These are phyloP conservation scores for Ferdinandea cuprea DNA, from an alignment of 2,888 invertebrate genomes.

Conservation along the genomic window DNA sequence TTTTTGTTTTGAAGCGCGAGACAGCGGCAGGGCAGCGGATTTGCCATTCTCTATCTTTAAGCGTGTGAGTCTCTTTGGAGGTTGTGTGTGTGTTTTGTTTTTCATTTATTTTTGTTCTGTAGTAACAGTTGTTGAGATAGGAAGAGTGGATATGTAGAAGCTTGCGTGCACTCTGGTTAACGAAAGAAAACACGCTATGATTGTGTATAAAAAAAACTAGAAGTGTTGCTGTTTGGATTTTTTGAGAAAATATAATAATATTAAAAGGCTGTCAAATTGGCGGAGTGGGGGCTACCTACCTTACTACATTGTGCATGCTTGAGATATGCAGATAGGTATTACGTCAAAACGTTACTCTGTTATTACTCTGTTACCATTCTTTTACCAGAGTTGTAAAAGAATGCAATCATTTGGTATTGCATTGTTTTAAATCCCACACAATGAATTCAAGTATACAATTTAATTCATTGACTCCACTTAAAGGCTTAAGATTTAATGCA, in stretches of 20 bases:
- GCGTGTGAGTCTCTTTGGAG: slow-evolving; percentile 26
- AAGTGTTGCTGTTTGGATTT: slow-evolving; percentile 24
- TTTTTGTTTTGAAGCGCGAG: slow-evolving; percentile 29
- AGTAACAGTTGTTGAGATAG: slow-evolving; percentile 49
- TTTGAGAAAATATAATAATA: slow-evolving; percentile 36
- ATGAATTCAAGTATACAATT: no score
- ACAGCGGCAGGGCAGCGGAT: slow-evolving; percentile 5
- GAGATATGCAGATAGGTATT: background rate
- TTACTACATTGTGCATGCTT: slow-evolving; percentile 2
- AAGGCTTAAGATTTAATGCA: no score
- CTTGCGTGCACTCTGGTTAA: slow-evolving; percentile 40
- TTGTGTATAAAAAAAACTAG: slow-evolving; percentile 11
- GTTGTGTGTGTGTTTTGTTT: slow-evolving; percentile 42
- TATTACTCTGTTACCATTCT: no score
- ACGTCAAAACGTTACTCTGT: background rate
- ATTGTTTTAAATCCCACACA: no score
- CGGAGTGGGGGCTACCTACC: no score
- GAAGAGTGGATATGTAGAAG: slow-evolving; percentile 26
- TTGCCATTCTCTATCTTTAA: slow-evolving; percentile 59
- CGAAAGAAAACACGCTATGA: slow-evolving; percentile 33
- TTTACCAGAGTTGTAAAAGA: no score
- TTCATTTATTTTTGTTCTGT: slow-evolving; percentile 33
- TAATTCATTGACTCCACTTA: no score
- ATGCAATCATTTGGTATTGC: no score
- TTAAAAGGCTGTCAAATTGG: slow-evolving; percentile 28